Conservation (phyloP, 2,888 invertebrate species). For the Drosophila emarginata region DNA sequence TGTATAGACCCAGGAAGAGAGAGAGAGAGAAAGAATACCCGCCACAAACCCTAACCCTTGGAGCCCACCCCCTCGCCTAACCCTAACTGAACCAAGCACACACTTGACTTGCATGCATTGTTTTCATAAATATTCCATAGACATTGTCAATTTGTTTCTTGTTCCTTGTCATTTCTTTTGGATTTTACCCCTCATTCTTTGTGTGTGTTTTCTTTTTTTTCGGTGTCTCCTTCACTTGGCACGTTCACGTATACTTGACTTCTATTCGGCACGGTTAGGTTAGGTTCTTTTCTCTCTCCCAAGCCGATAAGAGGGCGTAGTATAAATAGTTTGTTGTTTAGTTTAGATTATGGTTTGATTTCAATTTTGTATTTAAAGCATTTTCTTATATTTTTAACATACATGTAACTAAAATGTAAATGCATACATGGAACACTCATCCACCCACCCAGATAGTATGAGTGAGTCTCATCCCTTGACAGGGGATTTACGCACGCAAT, state of each 20-base stretch:
- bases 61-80: not conserved
- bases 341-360: constrained; percentile 14
- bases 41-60: not conserved
- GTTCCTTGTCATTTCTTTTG: constrained; percentile 19
- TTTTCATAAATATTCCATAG: constrained; percentile 56
- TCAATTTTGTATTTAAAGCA: constrained; percentile 22
- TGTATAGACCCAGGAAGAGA: constrained; percentile 7
- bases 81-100: constrained; percentile 1
- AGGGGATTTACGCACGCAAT: constrained; percentile 47
- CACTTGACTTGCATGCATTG: constrained; percentile 67
- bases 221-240: constrained; percentile 25
- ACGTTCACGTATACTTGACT: constrained; percentile 10
- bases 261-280: constrained; percentile 2
- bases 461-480: constrained; percentile 11
- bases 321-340: constrained; percentile 25
- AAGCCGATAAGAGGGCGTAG: not conserved
- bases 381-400: constrained; percentile 39
- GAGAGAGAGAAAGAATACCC: not conserved
- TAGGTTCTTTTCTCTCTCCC: not conserved
- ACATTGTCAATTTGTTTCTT: constrained; percentile 24
- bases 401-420: too few relatives aligned
- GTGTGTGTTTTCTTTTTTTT: constrained; percentile 14
- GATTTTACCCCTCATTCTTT: not conserved
- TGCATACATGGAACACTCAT: too few relatives aligned
- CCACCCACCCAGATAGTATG: not conserved